Base-by-base conservation (phyloP, 1,140 invertebrate genomes). In the Ridgeia piscesae region DNA sequence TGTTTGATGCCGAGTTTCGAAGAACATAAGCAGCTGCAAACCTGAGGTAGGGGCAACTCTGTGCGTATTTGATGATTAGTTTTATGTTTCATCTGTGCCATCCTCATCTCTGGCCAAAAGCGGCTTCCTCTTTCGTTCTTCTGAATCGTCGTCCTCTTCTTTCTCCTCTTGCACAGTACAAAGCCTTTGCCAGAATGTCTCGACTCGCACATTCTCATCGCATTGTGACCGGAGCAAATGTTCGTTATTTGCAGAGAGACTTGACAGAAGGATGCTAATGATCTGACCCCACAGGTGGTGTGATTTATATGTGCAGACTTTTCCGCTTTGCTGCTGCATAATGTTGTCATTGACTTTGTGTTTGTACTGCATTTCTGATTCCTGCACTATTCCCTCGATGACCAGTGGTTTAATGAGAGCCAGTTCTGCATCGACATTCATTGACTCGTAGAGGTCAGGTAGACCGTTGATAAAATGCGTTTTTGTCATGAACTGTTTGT, bases 401-500 rank as follows among this genome's bases (percentile, higher is more conserved):
- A 94, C 27, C 21, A 91, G 35, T n/a, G 92, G 42, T 91, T 93
- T 94, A 2, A 94, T 33, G 27, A 33, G 33, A 48, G 42, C 14
- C 33, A 92, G 35, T 9, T 92, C 35, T 33, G 92, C 77, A 8
- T 89, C 91, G 89, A 88, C 92, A 58, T 94, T 91, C 14, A 94
- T 9, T 17, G 48, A 48, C 6, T 90, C 17, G 88, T 94, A 94
- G 33, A 93, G 34, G 17, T 92, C 92, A 17, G 94, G 94, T 31
- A 9, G 58, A 8, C 92, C 94, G n/a, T 92, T 48, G 17, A 94
- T 42, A 1, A 94, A 14, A 34, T 93, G 88, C 21, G 95, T 94
- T 93, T 95, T 95, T 1, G 95, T 95, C 0, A 94, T 92, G 91
- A 93, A 93, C 88, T 94, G 92, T 42, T 94, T 92, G 93, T 93